These are phyloP conservation scores for Chaetodon trifascialis DNA, from an alignment of 2,113 vertebrate genomes.

Conservation along the genomic window DNA sequence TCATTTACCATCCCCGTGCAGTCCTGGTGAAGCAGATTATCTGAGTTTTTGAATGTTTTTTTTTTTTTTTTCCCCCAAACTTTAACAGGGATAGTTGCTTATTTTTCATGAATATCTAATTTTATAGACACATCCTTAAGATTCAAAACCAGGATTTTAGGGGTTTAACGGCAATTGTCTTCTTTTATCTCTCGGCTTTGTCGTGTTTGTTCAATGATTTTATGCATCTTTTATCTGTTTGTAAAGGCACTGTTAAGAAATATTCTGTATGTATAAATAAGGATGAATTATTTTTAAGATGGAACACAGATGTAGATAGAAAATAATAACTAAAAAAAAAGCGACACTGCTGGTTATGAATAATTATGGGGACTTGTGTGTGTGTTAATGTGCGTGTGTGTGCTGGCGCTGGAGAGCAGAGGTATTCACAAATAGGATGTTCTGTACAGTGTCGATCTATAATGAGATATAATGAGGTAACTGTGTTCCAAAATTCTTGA, in stretches of 20 bases:
- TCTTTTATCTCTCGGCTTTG: neutral
- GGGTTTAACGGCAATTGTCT: neutral
- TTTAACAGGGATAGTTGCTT: neutral
- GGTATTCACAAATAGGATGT: neutral
- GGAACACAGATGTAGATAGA: neutral
- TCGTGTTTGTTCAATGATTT: neutral
- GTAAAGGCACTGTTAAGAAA: conserved; percentile 3
- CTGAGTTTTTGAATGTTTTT: neutral
- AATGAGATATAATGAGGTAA: neutral
- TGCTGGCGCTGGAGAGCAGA: neutral
- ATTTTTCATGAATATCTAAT: neutral
- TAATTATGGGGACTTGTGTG: conserved; percentile 6
- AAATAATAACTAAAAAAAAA: neutral
- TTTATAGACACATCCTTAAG: neutral
- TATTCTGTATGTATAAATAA: neutral
- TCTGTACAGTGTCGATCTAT: neutral
- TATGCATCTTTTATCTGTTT: neutral
- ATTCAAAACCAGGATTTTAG: neutral
- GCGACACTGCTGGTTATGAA: conserved; percentile 8
- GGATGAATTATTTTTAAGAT: conserved; percentile 4
- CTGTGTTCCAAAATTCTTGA: neutral
- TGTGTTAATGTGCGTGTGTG: neutral
- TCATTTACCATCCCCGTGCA: neutral
- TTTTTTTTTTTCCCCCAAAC: neutral
- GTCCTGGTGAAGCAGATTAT: neutral